These are phyloP conservation scores for Plestiodon gilberti DNA, from an alignment of 2,113 vertebrate genomes.

Conservation along the genomic window DNA sequence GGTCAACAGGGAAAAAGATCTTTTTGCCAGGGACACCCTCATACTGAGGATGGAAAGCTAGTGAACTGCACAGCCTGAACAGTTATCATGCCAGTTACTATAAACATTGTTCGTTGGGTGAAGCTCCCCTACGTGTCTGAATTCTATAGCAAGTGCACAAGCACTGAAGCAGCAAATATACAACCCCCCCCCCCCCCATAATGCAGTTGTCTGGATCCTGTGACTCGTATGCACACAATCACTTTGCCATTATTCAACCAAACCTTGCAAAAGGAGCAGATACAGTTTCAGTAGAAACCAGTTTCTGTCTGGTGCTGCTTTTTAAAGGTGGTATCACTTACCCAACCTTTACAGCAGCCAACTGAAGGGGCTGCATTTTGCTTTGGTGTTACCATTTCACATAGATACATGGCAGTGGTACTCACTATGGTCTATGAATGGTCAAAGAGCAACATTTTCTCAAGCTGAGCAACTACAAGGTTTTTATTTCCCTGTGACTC, in stretches of 20 bases:
- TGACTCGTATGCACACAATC: background rate
- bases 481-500: background rate
- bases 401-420: background rate
- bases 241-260: background rate
- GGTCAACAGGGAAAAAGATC: background rate
- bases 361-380: background rate
- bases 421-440: background rate
- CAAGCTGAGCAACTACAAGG: background rate
- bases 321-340: fast-evolving
- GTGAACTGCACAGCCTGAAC: background rate
- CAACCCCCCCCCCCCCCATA: background rate
- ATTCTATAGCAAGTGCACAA: background rate
- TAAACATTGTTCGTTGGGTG: background rate
- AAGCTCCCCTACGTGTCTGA: background rate
- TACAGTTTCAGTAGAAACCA: background rate
- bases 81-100: too few relatives aligned
- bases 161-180: too few relatives aligned
- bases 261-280: background rate
- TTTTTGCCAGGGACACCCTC: background rate
- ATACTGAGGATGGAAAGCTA: background rate
- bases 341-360: background rate
- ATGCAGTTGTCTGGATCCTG: background rate
- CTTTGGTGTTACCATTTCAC: too few relatives aligned
- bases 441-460: background rate
- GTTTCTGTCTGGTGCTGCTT: background rate